A percentile compares a stretch with the other conserved stretches of the same genome.
Evolutionary conservation across 2,113 vertebrate species (phyloP).

Genomic region (Rhinolophus sinicus): DNA sequence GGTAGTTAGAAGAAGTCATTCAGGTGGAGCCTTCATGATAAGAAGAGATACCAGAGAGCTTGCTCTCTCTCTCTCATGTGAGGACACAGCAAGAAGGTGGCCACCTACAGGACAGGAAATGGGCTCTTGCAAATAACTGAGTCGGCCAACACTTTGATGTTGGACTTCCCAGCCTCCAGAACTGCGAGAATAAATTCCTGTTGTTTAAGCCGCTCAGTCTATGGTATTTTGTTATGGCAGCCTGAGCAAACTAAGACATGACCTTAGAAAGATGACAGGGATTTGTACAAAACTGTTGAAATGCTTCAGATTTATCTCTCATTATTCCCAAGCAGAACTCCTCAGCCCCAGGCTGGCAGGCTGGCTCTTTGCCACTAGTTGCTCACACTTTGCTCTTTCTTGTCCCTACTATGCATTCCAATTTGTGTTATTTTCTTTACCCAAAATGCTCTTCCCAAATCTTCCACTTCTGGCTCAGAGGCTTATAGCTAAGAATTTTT

Average conservation of each 20-base stretch:
- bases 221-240: not conserved
- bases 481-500: not conserved
- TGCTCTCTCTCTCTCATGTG: not conserved
- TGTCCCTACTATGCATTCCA: not conserved
- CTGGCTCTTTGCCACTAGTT: not conserved
- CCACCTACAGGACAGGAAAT: not conserved
- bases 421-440: slow-evolving; percentile 23
- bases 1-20: not conserved
- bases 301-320: slow-evolving; percentile 16
- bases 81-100: not conserved
- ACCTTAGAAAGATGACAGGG: not conserved
- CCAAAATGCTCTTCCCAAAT: not conserved
- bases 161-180: not conserved
- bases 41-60: not conserved
- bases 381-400: not conserved
- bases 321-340: not conserved
- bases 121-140: not conserved
- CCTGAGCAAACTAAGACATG: not conserved
- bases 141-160: not conserved
- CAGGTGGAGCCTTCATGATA: not conserved
- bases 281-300: not conserved
- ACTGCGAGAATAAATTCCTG: not conserved
- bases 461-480: slow-evolving; percentile 8
- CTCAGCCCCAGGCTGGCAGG: not conserved
- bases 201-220: not conserved